These are phyloP conservation scores for Gallinago paraguaiae DNA, from an alignment of 2,113 vertebrate genomes.

Conservation along the genomic window DNA sequence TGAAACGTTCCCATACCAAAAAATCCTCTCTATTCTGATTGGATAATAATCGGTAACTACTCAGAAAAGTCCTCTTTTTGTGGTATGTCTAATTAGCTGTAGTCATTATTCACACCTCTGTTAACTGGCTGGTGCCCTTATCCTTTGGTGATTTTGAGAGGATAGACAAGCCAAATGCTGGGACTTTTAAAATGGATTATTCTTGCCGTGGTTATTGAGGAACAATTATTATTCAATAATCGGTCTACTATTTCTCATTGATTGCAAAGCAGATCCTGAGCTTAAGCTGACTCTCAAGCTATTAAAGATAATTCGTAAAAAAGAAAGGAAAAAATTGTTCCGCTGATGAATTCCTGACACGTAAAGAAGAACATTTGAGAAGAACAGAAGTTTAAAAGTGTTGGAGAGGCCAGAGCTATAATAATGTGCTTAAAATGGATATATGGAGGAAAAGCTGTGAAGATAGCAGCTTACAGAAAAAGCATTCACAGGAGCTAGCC, in stretches of 20 bases:
- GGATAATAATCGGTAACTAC: neutral
- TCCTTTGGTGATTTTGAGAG: neutral
- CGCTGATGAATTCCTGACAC: neutral
- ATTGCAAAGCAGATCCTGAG: constrained; percentile 9
- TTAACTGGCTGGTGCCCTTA: neutral
- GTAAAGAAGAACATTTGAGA: neutral
- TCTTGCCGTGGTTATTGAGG: constrained; percentile 7
- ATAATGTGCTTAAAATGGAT: neutral
- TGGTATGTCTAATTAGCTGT: neutral
- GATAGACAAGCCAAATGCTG: neutral
- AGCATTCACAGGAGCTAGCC: neutral
- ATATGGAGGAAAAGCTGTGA: neutral
- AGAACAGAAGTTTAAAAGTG: neutral
- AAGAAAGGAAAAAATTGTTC: neutral
- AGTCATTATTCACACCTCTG: neutral
- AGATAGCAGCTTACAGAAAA: neutral
- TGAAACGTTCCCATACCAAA: neutral
- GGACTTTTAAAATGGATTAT: constrained; percentile 22
- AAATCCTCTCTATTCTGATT: neutral
- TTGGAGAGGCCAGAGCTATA: neutral
- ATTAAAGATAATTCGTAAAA: neutral
- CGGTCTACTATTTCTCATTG: constrained; percentile 12
- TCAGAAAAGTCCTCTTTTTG: neutral
- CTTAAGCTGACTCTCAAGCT: neutral
- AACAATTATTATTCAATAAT: constrained; percentile 11